phyloP scores from a whole-genome alignment of 1,140 invertebrate species.

The Drosophila ohnishii region DNA sequence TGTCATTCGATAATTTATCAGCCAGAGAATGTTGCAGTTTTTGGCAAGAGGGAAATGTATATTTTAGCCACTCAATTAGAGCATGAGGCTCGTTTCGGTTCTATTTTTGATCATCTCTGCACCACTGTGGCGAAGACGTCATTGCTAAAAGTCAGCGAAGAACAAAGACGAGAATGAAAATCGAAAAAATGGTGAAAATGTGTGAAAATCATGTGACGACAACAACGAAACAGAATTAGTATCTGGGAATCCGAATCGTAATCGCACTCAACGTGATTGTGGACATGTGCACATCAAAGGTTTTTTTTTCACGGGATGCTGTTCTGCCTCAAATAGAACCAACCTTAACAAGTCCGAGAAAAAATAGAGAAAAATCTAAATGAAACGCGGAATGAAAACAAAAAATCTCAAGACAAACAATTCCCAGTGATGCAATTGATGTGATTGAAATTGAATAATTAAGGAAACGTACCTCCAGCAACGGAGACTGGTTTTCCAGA shows the following conservation, averaged over 20 bases:
- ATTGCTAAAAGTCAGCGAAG: constrained; percentile 50
- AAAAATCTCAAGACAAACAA: constrained; percentile 39
- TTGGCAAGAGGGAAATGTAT: constrained; percentile 33
- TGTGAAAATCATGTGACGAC: constrained; percentile 76
- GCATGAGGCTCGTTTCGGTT: constrained; percentile 48
- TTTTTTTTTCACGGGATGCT: constrained; percentile 36
- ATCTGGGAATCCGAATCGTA: constrained; percentile 33
- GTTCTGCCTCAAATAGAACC: constrained; percentile 57
- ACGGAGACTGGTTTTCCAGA: constrained; percentile 88
- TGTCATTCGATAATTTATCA: constrained; percentile 70
- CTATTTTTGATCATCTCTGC: constrained; percentile 42
- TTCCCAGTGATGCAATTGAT: constrained; percentile 63
- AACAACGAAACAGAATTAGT: constrained; percentile 62
- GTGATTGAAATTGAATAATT: constrained; percentile 22
- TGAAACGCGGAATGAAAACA: constrained; percentile 11
- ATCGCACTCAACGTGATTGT: constrained; percentile 49
- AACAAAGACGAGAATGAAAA: constrained; percentile 47
- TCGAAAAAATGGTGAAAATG: constrained; percentile 42
- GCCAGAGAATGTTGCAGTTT: constrained; percentile 55
- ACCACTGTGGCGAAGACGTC: constrained; percentile 68
- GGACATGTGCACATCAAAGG: constrained; percentile 76
- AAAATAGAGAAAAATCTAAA: constrained; percentile 5
- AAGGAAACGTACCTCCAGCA: constrained; percentile 86
- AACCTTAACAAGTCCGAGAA: constrained; percentile 3
- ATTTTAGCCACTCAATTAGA: constrained; percentile 47